Evolutionary conservation across 2,113 vertebrate genomes (phyloP).

Genomic region (Brachionichthys hirsutus): DNA sequence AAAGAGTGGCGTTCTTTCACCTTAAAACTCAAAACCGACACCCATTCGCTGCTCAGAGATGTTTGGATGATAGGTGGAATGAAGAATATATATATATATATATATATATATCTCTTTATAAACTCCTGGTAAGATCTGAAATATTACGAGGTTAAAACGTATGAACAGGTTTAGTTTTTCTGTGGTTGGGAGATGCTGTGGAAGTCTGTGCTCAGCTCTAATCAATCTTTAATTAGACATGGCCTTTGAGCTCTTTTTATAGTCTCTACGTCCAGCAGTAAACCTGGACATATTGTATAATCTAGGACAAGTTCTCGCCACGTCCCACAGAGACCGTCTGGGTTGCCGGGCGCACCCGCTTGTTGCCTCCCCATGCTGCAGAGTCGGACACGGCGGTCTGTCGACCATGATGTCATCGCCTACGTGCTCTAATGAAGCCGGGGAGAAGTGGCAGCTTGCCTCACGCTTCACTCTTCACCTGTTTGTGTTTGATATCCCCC

Average conservation of each 20-base stretch:
- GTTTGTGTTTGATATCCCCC: constrained; percentile 63
- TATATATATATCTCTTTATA: too few relatives aligned
- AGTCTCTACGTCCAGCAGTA: constrained; percentile 20
- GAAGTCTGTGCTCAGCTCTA: background rate
- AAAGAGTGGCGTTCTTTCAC: constrained; percentile 11
- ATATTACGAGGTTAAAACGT: too few relatives aligned
- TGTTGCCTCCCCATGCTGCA: constrained; percentile 36
- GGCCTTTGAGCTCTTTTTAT: constrained; percentile 22
- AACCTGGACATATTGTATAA: constrained; percentile 35
- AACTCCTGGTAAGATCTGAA: too few relatives aligned
- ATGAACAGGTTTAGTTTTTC: too few relatives aligned
- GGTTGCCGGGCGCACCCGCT: constrained; percentile 59
- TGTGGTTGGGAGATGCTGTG: too few relatives aligned
- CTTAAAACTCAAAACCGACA: constrained; percentile 4
- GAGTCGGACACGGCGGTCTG: constrained; percentile 24
- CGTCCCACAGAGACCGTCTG: constrained; percentile 36
- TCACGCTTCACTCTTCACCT: constrained; percentile 58
- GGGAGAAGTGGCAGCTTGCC: constrained; percentile 48
- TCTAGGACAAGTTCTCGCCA: constrained; percentile 42
- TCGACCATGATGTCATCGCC: constrained; percentile 47
- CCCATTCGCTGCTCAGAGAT: background rate
- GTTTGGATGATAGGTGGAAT: background rate
- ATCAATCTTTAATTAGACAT: constrained; percentile 17
- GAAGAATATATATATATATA: too few relatives aligned
- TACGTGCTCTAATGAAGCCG: constrained; percentile 49